Percentiles rank a stretch among this genome's conserved stretches.
These are phyloP conservation scores for Aphis craccivora DNA, from an alignment of 1,140 invertebrate genomes.

Conservation along the genomic window DNA sequence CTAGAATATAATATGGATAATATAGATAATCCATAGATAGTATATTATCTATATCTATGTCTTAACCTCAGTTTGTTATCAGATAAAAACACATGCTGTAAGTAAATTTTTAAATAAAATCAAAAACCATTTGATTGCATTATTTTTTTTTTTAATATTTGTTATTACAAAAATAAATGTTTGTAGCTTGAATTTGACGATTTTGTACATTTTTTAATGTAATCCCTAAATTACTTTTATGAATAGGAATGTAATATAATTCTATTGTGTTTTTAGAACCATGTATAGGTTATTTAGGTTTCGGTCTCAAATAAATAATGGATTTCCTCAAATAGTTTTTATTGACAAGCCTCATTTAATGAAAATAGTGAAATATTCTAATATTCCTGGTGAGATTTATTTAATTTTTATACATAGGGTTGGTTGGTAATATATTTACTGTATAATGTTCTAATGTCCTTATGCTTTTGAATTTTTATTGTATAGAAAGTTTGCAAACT, in stretches of 20 bases:
- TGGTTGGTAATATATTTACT: neutral
- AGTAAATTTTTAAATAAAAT: neutral
- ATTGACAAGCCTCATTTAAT: constrained; percentile 4
- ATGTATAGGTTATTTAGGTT: constrained; percentile 48
- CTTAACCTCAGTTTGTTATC: constrained; percentile 43
- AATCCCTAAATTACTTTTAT: neutral
- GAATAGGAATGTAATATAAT: neutral
- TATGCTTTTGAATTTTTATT: constrained; percentile 25
- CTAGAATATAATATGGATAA: too few species aligned
- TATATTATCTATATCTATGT: too few species aligned
- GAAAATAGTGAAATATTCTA: neutral
- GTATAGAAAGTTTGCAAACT: constrained; percentile 25
- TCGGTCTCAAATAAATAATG: constrained; percentile 41
- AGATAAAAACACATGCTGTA: constrained; percentile 29
- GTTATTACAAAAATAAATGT: neutral
- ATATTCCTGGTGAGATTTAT: neutral
- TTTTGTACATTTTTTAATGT: too few species aligned
- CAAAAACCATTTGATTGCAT: neutral
- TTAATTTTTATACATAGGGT: neutral
- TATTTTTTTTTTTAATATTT: neutral
- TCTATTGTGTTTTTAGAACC: neutral
- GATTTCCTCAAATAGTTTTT: neutral
- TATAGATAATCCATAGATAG: too few species aligned
- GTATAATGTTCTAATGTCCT: neutral
- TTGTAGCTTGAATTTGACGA: too few species aligned